Percentiles rank a stretch among this genome's conserved stretches.
These are phyloP conservation scores for Myotis findleyi DNA, from an alignment of 2,797 vertebrate genomes.

Conservation along the genomic window DNA sequence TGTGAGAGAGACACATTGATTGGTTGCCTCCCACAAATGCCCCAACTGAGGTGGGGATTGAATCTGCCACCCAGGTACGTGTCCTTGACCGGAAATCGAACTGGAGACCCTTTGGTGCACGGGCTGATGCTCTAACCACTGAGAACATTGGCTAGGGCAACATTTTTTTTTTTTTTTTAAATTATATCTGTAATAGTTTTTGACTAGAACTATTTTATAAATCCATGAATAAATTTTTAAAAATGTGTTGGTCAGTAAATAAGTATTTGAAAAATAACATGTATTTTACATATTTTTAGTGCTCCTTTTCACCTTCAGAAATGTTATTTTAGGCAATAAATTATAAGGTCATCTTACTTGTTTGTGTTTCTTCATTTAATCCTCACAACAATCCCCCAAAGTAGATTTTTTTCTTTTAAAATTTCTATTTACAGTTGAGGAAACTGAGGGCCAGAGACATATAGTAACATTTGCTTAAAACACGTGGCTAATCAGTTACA, in stretches of 20 bases:
- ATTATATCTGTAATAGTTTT: slow-evolving; percentile 28
- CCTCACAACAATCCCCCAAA: not conserved
- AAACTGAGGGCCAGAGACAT: not conserved
- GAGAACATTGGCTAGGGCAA: too few relatives aligned
- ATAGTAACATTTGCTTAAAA: not conserved
- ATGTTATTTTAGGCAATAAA: not conserved
- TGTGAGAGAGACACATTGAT: too few relatives aligned
- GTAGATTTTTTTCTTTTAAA: not conserved
- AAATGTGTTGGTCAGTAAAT: not conserved
- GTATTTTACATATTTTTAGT: slow-evolving; percentile 23
- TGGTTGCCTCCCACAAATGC: too few relatives aligned
- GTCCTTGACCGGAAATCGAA: too few relatives aligned
- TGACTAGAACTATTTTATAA: not conserved
- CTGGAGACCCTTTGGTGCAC: too few relatives aligned
- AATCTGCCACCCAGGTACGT: too few relatives aligned
- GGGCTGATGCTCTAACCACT: too few relatives aligned
- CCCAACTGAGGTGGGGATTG: too few relatives aligned
- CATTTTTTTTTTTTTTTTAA: not conserved
- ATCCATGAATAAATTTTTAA: not conserved
- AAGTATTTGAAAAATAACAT: slow-evolving; percentile 10
- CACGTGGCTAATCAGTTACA: not conserved
- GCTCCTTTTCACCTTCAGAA: not conserved
- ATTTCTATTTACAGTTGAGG: not conserved
- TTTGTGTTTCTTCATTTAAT: slow-evolving; percentile 12
- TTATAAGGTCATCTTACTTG: not conserved